Base-by-base conservation (phyloP, 2,797 vertebrate species). In the Spatula clypeata region DNA sequence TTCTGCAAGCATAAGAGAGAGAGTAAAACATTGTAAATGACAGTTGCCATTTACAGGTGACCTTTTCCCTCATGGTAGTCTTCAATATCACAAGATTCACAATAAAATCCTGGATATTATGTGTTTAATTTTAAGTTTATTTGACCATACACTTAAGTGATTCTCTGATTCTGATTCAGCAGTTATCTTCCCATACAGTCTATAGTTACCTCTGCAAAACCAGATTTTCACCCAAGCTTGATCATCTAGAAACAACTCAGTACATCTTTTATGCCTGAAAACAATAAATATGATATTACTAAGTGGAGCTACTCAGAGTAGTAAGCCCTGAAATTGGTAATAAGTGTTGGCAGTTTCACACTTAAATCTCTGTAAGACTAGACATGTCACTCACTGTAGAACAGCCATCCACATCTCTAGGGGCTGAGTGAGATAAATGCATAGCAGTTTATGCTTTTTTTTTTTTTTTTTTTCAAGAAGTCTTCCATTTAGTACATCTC, bases 401-500 rank as follows among this genome's bases (percentile, higher is more conserved):
- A 83, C 55, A 90, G 58, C 29, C 69, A 71, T 86, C 57, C 77
- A 61, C 4, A 1, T 76, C 61, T 95, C 82, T 0, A 3, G 76
- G 45, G 61, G 45, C 58, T 73, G 77, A 81, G 45, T 40, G 47
- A 93, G 66, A 90, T 73, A 88, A 93, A 93, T 66, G 38, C 38
- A 60, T 49, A 82, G 47, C 34, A 55, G 49, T 73, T 90, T 85
- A 80, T 47, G 12, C 70, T 6, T 40, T 55, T 54, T 13, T 38
- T 20, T 29, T 51, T 21, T 12, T 17, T 17, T n/a, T 38, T 64
- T 75, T 53, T 73, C 66, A 66, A 85, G 55, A 79, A 93, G 16
- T 20, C 31, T 93, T 93, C 74, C 73, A 71, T 92, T 92, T 96
- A 64, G 40, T 88, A 21, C 57, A 74, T 89, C 64, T 94, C 2